These are phyloP conservation scores for Epinephelus awoara DNA, from an alignment of 2,797 vertebrate species.

Conservation along the genomic window DNA sequence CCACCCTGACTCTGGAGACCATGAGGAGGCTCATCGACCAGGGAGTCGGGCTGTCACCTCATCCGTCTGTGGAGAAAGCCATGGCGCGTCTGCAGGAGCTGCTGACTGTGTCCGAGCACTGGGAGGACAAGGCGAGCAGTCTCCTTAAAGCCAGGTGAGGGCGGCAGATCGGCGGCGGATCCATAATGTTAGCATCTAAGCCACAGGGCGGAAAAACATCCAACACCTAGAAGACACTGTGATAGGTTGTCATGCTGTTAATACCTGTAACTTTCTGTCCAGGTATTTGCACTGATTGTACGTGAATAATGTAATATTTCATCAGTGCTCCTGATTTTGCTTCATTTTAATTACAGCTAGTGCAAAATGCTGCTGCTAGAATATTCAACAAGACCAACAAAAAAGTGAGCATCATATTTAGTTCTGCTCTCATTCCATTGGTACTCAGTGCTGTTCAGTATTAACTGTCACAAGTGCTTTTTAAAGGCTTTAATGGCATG, in stretches of 20 bases:
- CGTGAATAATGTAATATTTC: slow-evolving; percentile 66
- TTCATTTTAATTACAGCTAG: slow-evolving; percentile 85
- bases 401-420: slow-evolving; percentile 84
- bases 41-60: slow-evolving; percentile 91
- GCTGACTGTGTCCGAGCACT: slow-evolving; percentile 94
- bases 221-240: not conserved
- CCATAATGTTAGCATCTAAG: not conserved
- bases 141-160: slow-evolving; percentile 94
- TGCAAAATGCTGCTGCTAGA: slow-evolving; percentile 83
- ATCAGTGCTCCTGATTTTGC: slow-evolving; percentile 82
- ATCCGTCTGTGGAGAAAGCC: slow-evolving; percentile 92
- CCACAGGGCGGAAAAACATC: slow-evolving; percentile 2
- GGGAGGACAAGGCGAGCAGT: slow-evolving; percentile 94
- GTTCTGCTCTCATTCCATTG: slow-evolving; percentile 81
- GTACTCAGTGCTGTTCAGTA: slow-evolving; percentile 70
- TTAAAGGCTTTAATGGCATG: slow-evolving; percentile 77
- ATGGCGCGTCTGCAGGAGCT: slow-evolving; percentile 97
- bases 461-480: slow-evolving; percentile 74
- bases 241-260: slow-evolving; percentile 26
- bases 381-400: slow-evolving; percentile 83
- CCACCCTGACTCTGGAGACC: slow-evolving; percentile 89
- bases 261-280: slow-evolving; percentile 43
- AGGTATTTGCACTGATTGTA: slow-evolving; percentile 67
- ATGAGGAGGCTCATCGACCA: slow-evolving; percentile 97
- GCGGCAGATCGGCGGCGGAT: slow-evolving; percentile 12